Evolutionary conservation across 2,797 vertebrate genomes (phyloP).

Genomic region (Heliangelus exortis): DNA sequence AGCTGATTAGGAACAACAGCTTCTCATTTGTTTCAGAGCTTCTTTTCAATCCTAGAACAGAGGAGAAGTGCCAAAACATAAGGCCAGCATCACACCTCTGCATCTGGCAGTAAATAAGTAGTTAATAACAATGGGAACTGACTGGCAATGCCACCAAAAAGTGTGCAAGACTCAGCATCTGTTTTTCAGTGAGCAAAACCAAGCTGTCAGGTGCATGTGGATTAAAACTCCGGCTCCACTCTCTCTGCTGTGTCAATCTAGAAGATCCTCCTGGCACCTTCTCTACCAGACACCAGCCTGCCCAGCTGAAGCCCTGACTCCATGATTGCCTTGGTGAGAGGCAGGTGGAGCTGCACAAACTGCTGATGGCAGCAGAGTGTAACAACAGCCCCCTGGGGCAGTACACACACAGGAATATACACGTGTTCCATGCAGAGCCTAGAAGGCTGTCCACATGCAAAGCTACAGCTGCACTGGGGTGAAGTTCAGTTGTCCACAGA

Average conservation of each 20-base stretch:
- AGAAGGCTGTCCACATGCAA: background rate
- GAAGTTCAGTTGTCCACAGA: background rate
- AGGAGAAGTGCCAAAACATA: background rate
- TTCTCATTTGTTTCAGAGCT: background rate
- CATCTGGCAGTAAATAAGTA: background rate
- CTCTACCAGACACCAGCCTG: background rate
- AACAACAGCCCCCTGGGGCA: background rate
- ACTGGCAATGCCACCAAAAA: background rate
- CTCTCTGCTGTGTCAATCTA: background rate
- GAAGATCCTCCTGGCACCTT: background rate
- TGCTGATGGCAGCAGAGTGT: background rate
- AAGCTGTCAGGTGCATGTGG: background rate
- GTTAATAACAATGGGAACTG: background rate
- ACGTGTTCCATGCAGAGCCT: background rate
- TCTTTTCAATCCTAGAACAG: background rate
- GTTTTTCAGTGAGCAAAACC: background rate
- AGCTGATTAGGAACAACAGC: background rate
- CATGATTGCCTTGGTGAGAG: too few species aligned
- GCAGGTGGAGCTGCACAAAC: background rate
- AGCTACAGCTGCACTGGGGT: background rate
- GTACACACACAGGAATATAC: fast-evolving
- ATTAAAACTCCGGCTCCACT: background rate
- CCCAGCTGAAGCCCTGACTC: background rate
- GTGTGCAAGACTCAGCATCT: background rate
- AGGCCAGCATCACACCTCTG: background rate